Conservation (phyloP, 1,140 invertebrate species). For the Cepaea nemoralis region DNA sequence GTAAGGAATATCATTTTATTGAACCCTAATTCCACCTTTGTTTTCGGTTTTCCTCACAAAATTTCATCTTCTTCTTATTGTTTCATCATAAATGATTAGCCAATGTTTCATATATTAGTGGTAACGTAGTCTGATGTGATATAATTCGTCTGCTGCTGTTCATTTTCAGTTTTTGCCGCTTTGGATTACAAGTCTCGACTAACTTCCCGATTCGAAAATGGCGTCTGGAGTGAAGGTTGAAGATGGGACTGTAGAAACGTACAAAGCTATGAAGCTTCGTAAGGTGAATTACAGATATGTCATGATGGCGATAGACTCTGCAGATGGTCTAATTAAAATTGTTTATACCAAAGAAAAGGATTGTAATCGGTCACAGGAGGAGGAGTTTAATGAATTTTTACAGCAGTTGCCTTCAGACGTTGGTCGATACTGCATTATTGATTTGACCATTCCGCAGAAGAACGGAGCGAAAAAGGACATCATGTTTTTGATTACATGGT, state of each 20-base stretch:
- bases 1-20: background rate
- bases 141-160: too few species aligned
- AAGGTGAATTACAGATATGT: constrained; percentile 30
- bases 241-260: constrained; percentile 3
- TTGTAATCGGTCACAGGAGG: background rate
- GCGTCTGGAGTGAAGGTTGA: constrained; percentile 34
- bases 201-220: background rate
- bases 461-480: constrained; percentile 31
- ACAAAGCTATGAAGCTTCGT: constrained; percentile 33
- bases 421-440: constrained; percentile 35
- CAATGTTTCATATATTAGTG: too few species aligned
- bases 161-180: background rate
- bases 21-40: too few species aligned
- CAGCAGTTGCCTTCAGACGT: constrained; percentile 2
- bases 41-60: too few species aligned
- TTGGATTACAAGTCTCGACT: background rate
- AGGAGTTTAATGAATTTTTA: constrained; percentile 26
- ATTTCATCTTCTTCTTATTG: too few species aligned
- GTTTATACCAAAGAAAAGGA: background rate
- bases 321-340: constrained; percentile 31
- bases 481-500: constrained; percentile 35
- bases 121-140: too few species aligned
- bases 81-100: too few species aligned
- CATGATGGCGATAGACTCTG: constrained; percentile 8
- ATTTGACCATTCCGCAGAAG: constrained; percentile 36